These are phyloP conservation scores for Sebastes kiyomatsui DNA, from an alignment of 2,797 vertebrate species.

Conservation along the genomic window DNA sequence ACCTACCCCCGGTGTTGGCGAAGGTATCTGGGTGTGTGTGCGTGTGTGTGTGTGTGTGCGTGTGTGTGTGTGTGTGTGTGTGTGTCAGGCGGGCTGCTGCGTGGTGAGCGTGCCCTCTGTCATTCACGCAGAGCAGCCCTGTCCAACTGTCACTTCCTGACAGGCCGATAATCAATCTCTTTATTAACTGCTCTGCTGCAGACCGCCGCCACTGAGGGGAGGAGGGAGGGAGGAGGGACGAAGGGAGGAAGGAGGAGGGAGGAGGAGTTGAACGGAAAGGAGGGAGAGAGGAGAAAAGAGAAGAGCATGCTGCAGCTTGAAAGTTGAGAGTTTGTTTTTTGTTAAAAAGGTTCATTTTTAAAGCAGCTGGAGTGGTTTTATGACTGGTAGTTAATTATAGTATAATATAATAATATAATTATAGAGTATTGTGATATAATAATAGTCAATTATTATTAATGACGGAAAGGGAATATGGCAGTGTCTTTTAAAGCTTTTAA, in stretches of 20 bases:
- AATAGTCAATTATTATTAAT: background rate
- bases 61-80: conserved; percentile 64
- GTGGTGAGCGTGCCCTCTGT: conserved; percentile 93
- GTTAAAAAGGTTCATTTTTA: background rate
- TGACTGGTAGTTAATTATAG: background rate
- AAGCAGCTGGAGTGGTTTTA: background rate
- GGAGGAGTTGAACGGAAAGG: background rate
- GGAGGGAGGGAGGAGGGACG: background rate
- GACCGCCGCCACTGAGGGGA: conserved; percentile 67
- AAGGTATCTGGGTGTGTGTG: conserved; percentile 77
- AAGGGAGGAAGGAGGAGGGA: background rate
- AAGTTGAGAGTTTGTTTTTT: conserved; percentile 1
- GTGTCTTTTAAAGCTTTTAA: background rate
- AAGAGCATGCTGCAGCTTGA: background rate
- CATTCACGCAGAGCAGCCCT: conserved; percentile 92
- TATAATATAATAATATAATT: too few relatives aligned
- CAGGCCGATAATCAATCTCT: conserved; percentile 98
- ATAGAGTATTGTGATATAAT: too few relatives aligned
- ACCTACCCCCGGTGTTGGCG: conserved; percentile 84
- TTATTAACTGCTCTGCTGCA: conserved; percentile 95
- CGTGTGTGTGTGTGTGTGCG: conserved; percentile 70
- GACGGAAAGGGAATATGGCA: background rate
- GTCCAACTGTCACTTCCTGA: conserved; percentile 97
- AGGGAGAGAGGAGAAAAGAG: background rate
- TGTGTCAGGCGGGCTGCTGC: conserved; percentile 83